Percentiles rank a stretch among this genome's conserved stretches.
Conservation (phyloP, 2,888 invertebrate genomes). For the Diarsia brunnea region DNA sequence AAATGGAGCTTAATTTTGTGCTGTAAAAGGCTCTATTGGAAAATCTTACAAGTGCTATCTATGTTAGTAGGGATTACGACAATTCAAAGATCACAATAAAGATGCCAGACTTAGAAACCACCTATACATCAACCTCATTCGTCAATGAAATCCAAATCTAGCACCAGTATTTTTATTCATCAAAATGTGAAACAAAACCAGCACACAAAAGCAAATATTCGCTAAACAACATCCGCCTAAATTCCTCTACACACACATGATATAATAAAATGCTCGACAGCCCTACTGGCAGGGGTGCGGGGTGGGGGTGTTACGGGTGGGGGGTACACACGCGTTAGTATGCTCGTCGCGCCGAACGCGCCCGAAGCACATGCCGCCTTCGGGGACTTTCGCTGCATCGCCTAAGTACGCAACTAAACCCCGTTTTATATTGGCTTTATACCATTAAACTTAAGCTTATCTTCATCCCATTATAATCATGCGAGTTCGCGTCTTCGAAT, state of each 20-base stretch:
- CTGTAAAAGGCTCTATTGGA: neutral
- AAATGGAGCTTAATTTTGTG: constrained; percentile 1
- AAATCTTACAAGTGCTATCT: neutral
- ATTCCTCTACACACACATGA: constrained; percentile 30
- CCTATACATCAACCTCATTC: neutral
- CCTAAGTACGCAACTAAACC: constrained; percentile 64
- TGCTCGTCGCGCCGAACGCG: constrained; percentile 64
- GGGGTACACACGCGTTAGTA: constrained; percentile 66
- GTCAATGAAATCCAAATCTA: neutral
- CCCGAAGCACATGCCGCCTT: constrained; percentile 67
- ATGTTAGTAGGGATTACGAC: neutral
- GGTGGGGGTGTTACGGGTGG: neutral
- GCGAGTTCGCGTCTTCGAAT: constrained; percentile 65
- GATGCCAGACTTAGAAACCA: neutral
- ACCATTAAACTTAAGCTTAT: constrained; percentile 68
- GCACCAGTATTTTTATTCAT: neutral
- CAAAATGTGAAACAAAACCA: constrained; percentile 20
- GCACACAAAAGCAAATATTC: constrained; percentile 26
- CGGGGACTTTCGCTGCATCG: constrained; percentile 69
- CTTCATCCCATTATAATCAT: constrained; percentile 67
- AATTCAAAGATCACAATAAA: neutral
- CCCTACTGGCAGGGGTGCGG: constrained; percentile 35
- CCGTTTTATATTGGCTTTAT: constrained; percentile 67
- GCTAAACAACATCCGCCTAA: constrained; percentile 39
- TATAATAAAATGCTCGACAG: constrained; percentile 46